These are phyloP conservation scores for Propithecus deckenii DNA, from an alignment of 2,797 vertebrate genomes.

Conservation along the genomic window DNA sequence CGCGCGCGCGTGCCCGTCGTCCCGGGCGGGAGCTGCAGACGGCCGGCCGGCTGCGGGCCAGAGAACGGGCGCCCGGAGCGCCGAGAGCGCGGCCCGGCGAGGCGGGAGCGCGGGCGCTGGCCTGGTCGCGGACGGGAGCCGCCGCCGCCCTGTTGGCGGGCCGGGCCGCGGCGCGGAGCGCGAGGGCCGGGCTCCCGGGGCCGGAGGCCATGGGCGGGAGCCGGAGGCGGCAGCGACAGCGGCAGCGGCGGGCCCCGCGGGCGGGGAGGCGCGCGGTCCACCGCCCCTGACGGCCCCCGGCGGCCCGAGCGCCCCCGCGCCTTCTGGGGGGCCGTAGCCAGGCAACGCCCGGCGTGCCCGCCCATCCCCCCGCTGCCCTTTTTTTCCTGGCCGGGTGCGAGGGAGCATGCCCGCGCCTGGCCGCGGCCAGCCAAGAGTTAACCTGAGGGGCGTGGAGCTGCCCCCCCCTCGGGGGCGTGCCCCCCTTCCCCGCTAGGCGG, in stretches of 20 bases:
- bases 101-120: constrained; percentile 36
- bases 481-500: constrained; percentile 53
- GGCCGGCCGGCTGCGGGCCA: neutral
- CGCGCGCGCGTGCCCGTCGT: constrained; percentile 57
- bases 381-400: constrained; percentile 40
- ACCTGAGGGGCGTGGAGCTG: constrained; percentile 60
- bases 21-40: constrained; percentile 57
- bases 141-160: constrained; percentile 24
- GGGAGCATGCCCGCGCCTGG: constrained; percentile 68
- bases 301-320: constrained; percentile 42
- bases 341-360: constrained; percentile 63
- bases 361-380: constrained; percentile 67
- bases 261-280: constrained; percentile 48
- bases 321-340: constrained; percentile 56
- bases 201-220: constrained; percentile 67
- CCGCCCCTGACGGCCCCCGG: constrained; percentile 46
- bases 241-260: constrained; percentile 41
- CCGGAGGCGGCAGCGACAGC: constrained; percentile 51
- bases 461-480: constrained; percentile 55
- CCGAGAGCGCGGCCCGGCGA: neutral
- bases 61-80: neutral
- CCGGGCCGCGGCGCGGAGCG: constrained; percentile 33
- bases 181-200: constrained; percentile 52
- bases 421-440: constrained; percentile 44
- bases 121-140: constrained; percentile 55